Evolutionary conservation across 2,888 invertebrate species (phyloP).

Genomic region (Napeogenes inachia): DNA sequence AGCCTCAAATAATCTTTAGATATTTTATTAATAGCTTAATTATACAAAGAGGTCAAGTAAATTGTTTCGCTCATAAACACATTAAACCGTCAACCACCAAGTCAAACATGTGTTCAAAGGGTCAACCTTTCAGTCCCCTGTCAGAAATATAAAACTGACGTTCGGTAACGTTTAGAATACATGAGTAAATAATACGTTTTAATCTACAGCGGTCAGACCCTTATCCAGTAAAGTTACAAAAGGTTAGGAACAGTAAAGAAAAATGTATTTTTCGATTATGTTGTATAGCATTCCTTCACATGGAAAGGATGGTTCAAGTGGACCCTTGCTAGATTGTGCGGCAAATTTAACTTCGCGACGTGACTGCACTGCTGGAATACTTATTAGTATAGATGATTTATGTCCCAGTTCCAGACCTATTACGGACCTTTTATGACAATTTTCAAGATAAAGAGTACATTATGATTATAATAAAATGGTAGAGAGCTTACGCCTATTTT

Average conservation of each 20-base stretch:
- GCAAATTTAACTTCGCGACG: constrained; percentile 31
- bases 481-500: too few species aligned
- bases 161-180: constrained; percentile 50
- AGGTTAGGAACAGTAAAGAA: constrained; percentile 54
- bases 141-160: constrained; percentile 68
- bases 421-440: constrained; percentile 33
- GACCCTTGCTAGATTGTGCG: constrained; percentile 31
- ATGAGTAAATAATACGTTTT: constrained; percentile 71
- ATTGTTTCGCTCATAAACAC: constrained; percentile 41
- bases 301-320: constrained; percentile 33
- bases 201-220: constrained; percentile 63
- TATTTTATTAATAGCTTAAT: constrained; percentile 29
- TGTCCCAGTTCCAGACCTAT: constrained; percentile 13
- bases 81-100: constrained; percentile 41
- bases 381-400: constrained; percentile 24
- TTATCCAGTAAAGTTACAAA: constrained; percentile 58
- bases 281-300: constrained; percentile 43
- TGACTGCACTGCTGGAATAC: constrained; percentile 28
- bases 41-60: constrained; percentile 29
- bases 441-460: background rate
- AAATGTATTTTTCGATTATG: constrained; percentile 66
- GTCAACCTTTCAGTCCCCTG: constrained; percentile 53
- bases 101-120: constrained; percentile 46
- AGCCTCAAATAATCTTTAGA: too few species aligned
- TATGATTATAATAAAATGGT: background rate